Percentiles rank a stretch among this genome's conserved stretches.
Evolutionary conservation across 2,113 vertebrate species (phyloP).

Genomic region (Martes martes): DNA sequence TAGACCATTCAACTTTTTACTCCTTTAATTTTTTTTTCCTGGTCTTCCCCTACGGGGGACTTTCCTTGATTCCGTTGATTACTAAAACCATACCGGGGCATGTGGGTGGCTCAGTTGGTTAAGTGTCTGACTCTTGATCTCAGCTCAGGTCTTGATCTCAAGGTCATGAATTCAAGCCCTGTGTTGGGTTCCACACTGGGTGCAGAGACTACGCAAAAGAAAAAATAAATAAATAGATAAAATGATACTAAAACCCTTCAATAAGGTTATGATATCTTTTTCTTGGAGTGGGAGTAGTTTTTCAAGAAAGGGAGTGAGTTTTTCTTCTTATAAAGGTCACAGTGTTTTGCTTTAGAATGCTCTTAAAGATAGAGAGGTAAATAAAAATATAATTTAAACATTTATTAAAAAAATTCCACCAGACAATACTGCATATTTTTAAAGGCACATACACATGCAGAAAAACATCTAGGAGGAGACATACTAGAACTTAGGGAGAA

Average conservation of each 20-base stretch:
- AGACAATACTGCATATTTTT: background rate
- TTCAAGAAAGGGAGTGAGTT: background rate
- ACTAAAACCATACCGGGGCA: background rate
- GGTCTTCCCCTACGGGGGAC: background rate
- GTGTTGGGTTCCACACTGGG: background rate
- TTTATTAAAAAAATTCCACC: background rate
- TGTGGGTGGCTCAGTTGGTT: background rate
- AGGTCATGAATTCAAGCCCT: background rate
- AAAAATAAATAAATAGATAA: background rate
- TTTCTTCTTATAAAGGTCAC: conserved; percentile 1
- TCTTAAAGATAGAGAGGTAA: background rate
- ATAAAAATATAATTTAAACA: background rate
- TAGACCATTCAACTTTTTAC: background rate
- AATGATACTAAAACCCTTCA: background rate
- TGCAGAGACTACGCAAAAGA: background rate
- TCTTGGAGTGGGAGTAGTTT: background rate
- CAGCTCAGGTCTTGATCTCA: background rate
- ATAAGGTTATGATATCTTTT: background rate
- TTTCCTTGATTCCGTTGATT: background rate
- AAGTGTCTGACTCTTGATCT: background rate
- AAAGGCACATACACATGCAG: background rate
- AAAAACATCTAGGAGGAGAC: background rate
- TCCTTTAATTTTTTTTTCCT: background rate
- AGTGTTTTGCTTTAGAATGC: background rate
- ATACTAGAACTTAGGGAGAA: background rate